Evolutionary conservation across 2,113 vertebrate genomes (phyloP).

Genomic region (Carettochelys insculpta): DNA sequence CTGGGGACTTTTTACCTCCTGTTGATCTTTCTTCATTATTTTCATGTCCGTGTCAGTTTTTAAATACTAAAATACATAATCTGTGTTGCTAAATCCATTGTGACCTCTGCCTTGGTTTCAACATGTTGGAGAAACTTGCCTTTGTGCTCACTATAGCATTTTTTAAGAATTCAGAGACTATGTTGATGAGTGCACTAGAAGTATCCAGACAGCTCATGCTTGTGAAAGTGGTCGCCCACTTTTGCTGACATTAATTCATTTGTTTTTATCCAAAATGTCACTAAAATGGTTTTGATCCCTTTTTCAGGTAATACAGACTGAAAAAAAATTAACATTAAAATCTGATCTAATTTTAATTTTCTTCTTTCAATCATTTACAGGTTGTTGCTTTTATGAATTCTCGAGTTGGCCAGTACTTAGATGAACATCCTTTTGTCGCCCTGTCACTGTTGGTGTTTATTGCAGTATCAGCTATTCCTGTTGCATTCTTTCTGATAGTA

Average conservation of each 20-base stretch:
- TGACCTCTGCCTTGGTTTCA: neutral
- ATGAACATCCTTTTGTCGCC: conserved; percentile 82
- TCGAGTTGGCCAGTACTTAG: conserved; percentile 81
- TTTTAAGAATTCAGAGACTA: neutral
- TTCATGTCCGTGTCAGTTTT: neutral
- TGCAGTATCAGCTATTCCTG: conserved; percentile 78
- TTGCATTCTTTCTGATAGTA: conserved; percentile 84
- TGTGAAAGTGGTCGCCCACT: neutral
- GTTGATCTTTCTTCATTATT: neutral
- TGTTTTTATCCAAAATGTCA: neutral
- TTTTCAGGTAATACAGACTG: neutral
- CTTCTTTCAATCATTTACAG: conserved; percentile 68
- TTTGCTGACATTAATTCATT: neutral
- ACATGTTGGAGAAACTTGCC: neutral
- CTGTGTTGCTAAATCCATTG: neutral
- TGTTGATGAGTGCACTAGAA: neutral
- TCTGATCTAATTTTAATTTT: neutral
- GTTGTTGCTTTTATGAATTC: conserved; percentile 83
- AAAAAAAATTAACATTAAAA: neutral
- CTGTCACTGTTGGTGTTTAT: conserved; percentile 83
- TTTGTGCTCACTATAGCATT: neutral
- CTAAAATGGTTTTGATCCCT: neutral
- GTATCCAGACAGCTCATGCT: neutral
- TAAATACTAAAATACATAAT: neutral
- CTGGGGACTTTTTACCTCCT: neutral